phyloP scores from a whole-genome alignment of 2,797 vertebrate genomes.

The Channallabes apus region DNA sequence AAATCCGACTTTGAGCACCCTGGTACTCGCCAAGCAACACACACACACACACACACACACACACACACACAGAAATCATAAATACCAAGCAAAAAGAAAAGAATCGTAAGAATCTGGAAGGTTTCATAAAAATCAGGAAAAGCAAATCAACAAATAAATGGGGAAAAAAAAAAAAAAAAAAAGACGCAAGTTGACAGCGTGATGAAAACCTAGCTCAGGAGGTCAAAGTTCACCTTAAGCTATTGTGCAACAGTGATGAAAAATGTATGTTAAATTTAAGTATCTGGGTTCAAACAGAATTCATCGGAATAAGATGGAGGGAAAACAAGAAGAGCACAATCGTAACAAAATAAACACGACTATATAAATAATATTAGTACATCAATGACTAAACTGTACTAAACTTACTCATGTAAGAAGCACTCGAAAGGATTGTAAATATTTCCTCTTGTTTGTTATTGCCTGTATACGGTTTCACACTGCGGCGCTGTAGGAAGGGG shows the following conservation, averaged over 20 bases:
- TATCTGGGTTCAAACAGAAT: neutral
- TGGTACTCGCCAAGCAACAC: conserved; percentile 24
- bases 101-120: neutral
- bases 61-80: no score
- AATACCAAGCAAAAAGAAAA: neutral
- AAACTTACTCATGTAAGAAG: neutral
- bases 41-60: no score
- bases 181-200: neutral
- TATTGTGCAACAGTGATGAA: neutral
- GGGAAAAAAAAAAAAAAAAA: neutral
- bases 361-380: neutral
- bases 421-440: neutral
- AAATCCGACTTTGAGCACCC: conserved; percentile 55
- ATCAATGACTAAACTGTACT: neutral
- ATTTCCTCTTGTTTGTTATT: neutral
- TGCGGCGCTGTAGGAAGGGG: neutral
- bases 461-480: neutral
- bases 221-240: neutral
- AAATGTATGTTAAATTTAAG: neutral
- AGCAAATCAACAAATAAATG: neutral
- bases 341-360: neutral
- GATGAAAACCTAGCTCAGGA: neutral
- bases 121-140: neutral
- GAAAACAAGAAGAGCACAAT: no score
- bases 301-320: neutral